These are phyloP conservation scores for Muschampia plurimacula DNA, from an alignment of 2,888 invertebrate genomes.

Conservation along the genomic window DNA sequence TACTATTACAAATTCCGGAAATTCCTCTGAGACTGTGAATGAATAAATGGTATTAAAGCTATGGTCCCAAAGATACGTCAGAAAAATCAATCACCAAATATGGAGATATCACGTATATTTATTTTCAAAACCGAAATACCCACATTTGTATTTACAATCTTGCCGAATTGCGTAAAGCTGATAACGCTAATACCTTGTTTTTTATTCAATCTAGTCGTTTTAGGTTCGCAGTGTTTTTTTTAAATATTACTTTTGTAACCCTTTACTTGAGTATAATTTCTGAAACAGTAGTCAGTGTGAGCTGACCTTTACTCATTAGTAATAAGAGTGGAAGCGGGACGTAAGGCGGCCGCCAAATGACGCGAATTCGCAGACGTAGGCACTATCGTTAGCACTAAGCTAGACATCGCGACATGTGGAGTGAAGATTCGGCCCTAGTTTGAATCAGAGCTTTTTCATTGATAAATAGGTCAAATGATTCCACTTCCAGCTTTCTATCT, in stretches of 20 bases:
- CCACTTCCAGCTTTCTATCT: slow-evolving; percentile 32
- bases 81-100: no score
- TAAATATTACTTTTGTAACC: background rate
- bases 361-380: slow-evolving; percentile 39
- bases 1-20: no score
- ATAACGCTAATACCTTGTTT: no score
- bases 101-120: no score
- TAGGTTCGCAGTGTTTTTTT: no score
- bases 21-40: no score
- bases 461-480: slow-evolving; percentile 39
- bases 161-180: no score
- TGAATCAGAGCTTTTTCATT: slow-evolving; percentile 39
- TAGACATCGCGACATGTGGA: slow-evolving; percentile 21
- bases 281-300: slow-evolving; percentile 18
- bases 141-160: no score
- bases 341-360: slow-evolving; percentile 46
- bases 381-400: slow-evolving; percentile 25
- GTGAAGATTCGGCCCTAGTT: slow-evolving; percentile 29
- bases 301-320: slow-evolving; percentile 49
- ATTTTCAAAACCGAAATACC: no score
- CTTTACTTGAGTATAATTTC: background rate
- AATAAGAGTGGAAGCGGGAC: slow-evolving; percentile 45
- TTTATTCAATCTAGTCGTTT: no score
- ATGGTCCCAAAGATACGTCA: no score
- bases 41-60: no score